Evolutionary conservation across 2,113 vertebrate species (phyloP).

Genomic region (Piliocolobus tephrosceles): DNA sequence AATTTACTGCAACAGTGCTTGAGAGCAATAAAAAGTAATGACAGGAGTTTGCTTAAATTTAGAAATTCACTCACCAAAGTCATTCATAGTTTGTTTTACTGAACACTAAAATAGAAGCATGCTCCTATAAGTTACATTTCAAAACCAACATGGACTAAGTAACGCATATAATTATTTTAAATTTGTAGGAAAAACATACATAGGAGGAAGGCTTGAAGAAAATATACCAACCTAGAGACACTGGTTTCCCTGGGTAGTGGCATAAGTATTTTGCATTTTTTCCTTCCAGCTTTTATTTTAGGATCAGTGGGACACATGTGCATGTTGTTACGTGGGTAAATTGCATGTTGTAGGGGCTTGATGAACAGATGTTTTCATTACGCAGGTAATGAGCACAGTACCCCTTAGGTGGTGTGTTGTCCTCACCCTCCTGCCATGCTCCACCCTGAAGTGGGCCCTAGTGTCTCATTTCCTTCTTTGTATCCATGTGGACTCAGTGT

Average conservation of each 20-base stretch:
- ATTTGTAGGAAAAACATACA: background rate
- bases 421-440: no score
- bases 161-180: background rate
- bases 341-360: no score
- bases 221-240: background rate
- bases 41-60: background rate
- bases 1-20: background rate
- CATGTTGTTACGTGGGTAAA: no score
- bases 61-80: background rate
- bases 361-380: no score
- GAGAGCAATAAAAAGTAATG: background rate
- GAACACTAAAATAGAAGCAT: constrained; percentile 17
- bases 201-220: background rate
- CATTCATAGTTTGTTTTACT: background rate
- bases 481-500: no score
- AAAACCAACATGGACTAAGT: background rate
- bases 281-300: background rate
- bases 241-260: background rate
- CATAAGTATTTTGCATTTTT: background rate
- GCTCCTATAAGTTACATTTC: background rate
- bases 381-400: no score
- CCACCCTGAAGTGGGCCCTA: no score
- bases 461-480: no score
- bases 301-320: no score
- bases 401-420: no score